These are phyloP conservation scores for Neuroscelio doddi DNA, from an alignment of 2,888 invertebrate species.

Conservation along the genomic window DNA sequence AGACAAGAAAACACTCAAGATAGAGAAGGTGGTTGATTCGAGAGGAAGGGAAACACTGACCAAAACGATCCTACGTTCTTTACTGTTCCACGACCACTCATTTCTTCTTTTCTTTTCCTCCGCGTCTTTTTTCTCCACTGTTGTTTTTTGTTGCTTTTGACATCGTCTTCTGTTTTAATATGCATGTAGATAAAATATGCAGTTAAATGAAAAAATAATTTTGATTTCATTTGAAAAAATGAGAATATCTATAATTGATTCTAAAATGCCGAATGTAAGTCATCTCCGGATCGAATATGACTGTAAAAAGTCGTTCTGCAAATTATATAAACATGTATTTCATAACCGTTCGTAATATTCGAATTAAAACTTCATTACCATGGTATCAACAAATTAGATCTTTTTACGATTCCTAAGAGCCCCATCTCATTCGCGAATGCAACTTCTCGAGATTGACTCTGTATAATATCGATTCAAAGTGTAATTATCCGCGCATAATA, in stretches of 20 bases:
- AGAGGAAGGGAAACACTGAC: conserved; percentile 49
- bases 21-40: conserved; percentile 35
- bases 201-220: neutral
- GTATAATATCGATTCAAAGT: conserved; percentile 23
- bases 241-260: no score
- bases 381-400: conserved; percentile 26
- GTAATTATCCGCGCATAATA: conserved; percentile 34
- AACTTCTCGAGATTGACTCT: conserved; percentile 1
- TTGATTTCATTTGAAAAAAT: no score
- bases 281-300: neutral
- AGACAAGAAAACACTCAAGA: conserved; percentile 43
- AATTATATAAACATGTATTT: no score
- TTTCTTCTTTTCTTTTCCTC: conserved; percentile 14
- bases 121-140: conserved; percentile 9
- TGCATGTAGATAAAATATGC: no score
- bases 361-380: conserved; percentile 27
- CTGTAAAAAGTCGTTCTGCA: neutral
- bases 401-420: conserved; percentile 27
- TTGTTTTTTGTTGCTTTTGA: conserved; percentile 3
- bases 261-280: no score
- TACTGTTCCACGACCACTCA: conserved; percentile 17
- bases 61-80: conserved; percentile 6
- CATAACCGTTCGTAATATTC: conserved; percentile 14
- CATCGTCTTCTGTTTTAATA: conserved; percentile 24
- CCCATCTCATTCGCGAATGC: conserved; percentile 8